phyloP scores from a whole-genome alignment of 2,888 invertebrate genomes.

The Drosophila nr. perissopoda region DNA sequence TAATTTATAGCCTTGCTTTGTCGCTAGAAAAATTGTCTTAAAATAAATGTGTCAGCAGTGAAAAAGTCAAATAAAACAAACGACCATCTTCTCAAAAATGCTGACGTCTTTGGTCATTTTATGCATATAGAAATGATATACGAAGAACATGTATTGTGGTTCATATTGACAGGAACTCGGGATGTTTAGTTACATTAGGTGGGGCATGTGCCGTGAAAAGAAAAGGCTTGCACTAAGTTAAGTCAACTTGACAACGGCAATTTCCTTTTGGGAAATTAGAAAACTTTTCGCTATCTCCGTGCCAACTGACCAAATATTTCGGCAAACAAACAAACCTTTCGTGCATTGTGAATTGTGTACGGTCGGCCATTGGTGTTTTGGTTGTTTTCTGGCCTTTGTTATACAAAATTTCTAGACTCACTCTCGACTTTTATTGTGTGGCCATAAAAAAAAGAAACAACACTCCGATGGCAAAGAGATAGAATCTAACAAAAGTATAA shows the following conservation, averaged over 20 bases:
- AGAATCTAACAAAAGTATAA: conserved; percentile 50
- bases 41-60: conserved; percentile 54
- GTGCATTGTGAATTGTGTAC: conserved; percentile 25
- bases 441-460: conserved; percentile 49
- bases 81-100: conserved; percentile 36
- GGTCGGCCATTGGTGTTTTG: conserved; percentile 24
- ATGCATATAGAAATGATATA: conserved; percentile 12
- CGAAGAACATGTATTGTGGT: conserved; percentile 20
- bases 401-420: conserved; percentile 27
- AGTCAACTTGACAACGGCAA: conserved; percentile 40
- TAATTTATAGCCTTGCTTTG: conserved; percentile 11
- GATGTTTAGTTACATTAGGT: conserved; percentile 35
- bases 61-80: conserved; percentile 62
- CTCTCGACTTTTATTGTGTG: conserved; percentile 44
- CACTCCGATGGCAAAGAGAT: conserved; percentile 17
- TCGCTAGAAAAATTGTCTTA: conserved; percentile 16
- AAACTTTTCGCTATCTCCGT: conserved; percentile 62
- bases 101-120: conserved; percentile 32
- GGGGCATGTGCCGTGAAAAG: not conserved
- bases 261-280: conserved; percentile 76
- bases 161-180: conserved; percentile 45
- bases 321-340: conserved; percentile 62
- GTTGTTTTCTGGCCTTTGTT: conserved; percentile 14
- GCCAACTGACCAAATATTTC: conserved; percentile 55
- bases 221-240: conserved; percentile 29